Evolutionary conservation across 1,140 invertebrate genomes (phyloP).

Genomic region (Leptinotarsa defecta): DNA sequence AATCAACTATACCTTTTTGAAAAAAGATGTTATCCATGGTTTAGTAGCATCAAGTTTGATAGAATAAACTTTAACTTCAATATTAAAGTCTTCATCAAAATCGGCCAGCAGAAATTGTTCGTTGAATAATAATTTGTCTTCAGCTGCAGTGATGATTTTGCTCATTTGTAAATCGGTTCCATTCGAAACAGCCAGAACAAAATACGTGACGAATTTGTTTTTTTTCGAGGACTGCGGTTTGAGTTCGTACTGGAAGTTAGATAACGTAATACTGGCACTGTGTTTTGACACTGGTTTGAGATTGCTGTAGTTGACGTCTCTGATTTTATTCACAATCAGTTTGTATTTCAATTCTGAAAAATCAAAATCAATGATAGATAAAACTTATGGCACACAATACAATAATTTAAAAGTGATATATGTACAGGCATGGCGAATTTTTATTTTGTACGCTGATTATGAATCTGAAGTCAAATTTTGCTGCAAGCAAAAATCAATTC

Average conservation of each 20-base stretch:
- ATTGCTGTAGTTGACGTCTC: conserved; percentile 18
- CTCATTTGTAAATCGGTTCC: conserved; percentile 21
- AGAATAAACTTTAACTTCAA: conserved; percentile 32
- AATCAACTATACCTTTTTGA: no score
- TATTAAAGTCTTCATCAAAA: conserved; percentile 29
- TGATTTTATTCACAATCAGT: conserved; percentile 28
- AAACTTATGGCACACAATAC: neutral
- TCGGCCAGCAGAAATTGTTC: conserved; percentile 13
- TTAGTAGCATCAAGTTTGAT: conserved; percentile 23
- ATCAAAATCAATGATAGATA: conserved; percentile 1
- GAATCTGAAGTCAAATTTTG: neutral
- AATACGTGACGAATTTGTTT: conserved; percentile 24
- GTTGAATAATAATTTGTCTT: conserved; percentile 16
- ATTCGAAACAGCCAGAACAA: conserved; percentile 26
- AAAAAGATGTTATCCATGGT: neutral
- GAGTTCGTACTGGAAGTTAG: conserved; percentile 25
- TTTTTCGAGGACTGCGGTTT: neutral
- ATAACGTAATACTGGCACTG: conserved; percentile 16
- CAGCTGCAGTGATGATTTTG: conserved; percentile 18
- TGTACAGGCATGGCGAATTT: no score
- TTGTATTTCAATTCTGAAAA: conserved; percentile 29
- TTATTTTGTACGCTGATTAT: neutral
- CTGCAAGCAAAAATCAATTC: no score
- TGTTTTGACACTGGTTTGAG: conserved; percentile 11
- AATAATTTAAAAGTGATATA: no score